Percentiles rank a stretch among this genome's conserved stretches.
Conservation (phyloP, 2,888 invertebrate species). For the Steromphala cineraria region DNA sequence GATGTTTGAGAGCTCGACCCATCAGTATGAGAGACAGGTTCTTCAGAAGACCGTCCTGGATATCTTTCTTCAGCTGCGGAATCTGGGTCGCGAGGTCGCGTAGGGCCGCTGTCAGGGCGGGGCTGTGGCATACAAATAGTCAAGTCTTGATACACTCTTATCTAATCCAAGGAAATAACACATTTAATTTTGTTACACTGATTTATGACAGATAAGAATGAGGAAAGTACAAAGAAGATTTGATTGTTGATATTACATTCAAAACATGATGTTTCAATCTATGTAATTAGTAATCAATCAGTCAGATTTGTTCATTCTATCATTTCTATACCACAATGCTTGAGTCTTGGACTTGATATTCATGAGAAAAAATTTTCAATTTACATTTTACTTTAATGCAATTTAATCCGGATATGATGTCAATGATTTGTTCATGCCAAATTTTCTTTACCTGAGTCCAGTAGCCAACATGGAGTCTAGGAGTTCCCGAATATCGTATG, state of each 20-base stretch:
- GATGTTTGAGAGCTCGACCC: slow-evolving; percentile 87
- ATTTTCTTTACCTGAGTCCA: slow-evolving; percentile 80
- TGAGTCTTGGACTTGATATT: no score
- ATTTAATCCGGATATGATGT: not conserved
- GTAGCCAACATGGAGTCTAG: slow-evolving; percentile 94
- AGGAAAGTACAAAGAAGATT: no score
- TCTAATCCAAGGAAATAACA: no score
- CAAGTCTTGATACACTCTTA: no score
- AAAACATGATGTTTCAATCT: no score
- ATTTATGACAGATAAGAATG: no score
- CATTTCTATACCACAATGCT: no score
- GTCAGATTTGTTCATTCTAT: no score
- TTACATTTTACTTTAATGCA: not conserved
- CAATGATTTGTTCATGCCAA: not conserved
- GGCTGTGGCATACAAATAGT: slow-evolving; percentile 75
- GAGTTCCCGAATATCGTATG: slow-evolving; percentile 82
- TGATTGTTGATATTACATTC: no score
- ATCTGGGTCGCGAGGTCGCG: slow-evolving; percentile 92
- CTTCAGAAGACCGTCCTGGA: slow-evolving; percentile 93
- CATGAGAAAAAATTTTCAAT: no score
- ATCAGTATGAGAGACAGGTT: slow-evolving; percentile 93
- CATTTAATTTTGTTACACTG: no score
- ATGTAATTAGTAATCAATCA: no score
- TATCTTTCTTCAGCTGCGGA: slow-evolving; percentile 89
- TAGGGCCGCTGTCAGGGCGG: slow-evolving; percentile 91